Conservation (phyloP, 2,113 vertebrate genomes). For the Prionailurus viverrinus region DNA sequence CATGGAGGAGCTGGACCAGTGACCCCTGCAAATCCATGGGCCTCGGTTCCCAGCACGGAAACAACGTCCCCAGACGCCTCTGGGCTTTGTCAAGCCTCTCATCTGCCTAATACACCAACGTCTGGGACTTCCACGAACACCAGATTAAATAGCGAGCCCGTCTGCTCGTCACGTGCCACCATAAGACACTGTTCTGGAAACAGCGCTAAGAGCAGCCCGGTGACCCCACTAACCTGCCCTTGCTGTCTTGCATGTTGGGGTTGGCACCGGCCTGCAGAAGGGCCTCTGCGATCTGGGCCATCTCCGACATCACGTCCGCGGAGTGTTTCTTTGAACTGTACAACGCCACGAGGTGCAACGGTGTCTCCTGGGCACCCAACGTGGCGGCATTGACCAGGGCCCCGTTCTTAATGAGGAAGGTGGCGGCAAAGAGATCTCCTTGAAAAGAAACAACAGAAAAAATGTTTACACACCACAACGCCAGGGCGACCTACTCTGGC, state of each 20-base stretch:
- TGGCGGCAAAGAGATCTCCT: slow-evolving; percentile 97
- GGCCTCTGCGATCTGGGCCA: slow-evolving; percentile 94
- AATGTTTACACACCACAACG: background rate
- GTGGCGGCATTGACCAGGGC: slow-evolving; percentile 97
- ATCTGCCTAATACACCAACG: background rate
- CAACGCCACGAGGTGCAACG: slow-evolving; percentile 95
- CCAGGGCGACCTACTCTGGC: background rate
- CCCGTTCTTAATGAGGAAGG: slow-evolving; percentile 96
- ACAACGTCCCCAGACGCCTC: background rate
- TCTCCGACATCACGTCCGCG: slow-evolving; percentile 93
- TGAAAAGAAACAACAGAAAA: slow-evolving; percentile 60
- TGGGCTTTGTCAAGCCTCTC: background rate
- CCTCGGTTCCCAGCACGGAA: background rate
- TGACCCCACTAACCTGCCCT: slow-evolving; percentile 90
- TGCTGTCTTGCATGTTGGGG: slow-evolving; percentile 97
- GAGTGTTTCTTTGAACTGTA: slow-evolving; percentile 95
- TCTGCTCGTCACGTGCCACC: background rate
- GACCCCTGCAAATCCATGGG: background rate
- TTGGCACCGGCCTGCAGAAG: slow-evolving; percentile 96
- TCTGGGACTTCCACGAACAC: background rate
- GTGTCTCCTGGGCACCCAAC: slow-evolving; percentile 94
- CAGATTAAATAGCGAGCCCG: background rate
- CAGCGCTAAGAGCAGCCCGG: no score
- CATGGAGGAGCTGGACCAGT: background rate
- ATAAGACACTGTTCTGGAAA: background rate